Conservation (phyloP, 2,888 invertebrate genomes). For the Venustoraphidia nigricollis region DNA sequence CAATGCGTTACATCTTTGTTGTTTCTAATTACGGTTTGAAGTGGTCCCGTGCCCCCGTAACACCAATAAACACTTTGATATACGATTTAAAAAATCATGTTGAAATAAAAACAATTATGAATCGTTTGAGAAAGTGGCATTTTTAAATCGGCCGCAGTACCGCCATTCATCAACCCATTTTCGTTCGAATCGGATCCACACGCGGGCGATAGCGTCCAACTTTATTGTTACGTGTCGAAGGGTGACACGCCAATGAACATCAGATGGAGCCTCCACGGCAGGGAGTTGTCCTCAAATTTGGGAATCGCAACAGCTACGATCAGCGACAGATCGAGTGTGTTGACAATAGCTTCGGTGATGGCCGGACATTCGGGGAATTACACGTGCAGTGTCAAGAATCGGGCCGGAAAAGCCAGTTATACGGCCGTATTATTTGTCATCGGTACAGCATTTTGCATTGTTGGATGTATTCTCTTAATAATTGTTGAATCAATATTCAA, state of each 20-base stretch:
- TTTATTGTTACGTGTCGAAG: constrained; percentile 26
- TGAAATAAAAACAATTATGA: no score
- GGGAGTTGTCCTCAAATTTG: constrained; percentile 25
- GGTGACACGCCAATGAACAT: constrained; percentile 62
- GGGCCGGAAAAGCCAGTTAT: constrained; percentile 35
- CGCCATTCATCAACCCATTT: constrained; percentile 47
- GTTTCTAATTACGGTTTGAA: no score
- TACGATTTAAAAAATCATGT: no score
- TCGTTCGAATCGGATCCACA: constrained; percentile 37
- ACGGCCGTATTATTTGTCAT: constrained; percentile 38
- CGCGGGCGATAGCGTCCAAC: constrained; percentile 17
- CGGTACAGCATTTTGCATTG: constrained; percentile 23
- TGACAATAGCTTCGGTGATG: constrained; percentile 43
- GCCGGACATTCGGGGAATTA: constrained; percentile 47
- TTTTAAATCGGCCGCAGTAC: constrained; percentile 26
- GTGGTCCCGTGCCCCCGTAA: no score
- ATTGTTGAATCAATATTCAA: no score
- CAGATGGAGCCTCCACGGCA: constrained; percentile 56
- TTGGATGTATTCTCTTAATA: no score
- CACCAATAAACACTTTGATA: no score
- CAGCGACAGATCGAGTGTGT: constrained; percentile 21
- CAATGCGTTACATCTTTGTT: no score
- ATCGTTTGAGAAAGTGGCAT: no score
- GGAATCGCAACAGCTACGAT: constrained; percentile 7
- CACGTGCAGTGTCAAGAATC: constrained; percentile 40